Conservation (phyloP, 2,113 vertebrate species). For the Gymnorhina tibicen region DNA sequence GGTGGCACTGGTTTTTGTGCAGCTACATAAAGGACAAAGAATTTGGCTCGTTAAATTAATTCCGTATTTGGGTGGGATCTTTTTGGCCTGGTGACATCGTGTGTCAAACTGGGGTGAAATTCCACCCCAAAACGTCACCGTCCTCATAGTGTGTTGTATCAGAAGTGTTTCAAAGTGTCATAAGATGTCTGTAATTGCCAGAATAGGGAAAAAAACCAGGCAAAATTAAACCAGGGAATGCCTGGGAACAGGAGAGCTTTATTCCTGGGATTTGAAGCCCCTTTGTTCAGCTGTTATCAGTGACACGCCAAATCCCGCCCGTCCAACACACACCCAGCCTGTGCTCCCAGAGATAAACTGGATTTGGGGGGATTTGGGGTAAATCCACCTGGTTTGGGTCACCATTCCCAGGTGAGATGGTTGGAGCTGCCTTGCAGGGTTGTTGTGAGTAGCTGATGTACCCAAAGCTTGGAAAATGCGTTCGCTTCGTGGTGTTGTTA, state of each 20-base stretch:
- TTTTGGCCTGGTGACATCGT: accelerated
- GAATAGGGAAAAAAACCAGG: not conserved
- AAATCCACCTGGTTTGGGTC: not conserved
- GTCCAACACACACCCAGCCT: accelerated
- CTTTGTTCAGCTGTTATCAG: not conserved
- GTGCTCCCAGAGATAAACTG: not conserved
- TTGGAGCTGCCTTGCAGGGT: not conserved
- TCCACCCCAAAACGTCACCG: not conserved
- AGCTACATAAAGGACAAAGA: not conserved
- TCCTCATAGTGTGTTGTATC: accelerated
- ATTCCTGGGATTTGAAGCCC: not conserved
- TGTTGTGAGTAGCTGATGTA: accelerated
- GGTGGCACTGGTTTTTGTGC: not conserved
- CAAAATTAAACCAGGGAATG: not conserved
- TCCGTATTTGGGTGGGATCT: not conserved
- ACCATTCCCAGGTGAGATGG: not conserved
- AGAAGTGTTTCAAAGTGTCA: not conserved
- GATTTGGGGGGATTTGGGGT: not conserved
- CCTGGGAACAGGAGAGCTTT: not conserved
- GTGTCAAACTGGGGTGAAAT: not conserved
- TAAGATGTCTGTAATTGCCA: accelerated
- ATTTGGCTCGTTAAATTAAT: not conserved
- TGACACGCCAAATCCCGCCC: not conserved
- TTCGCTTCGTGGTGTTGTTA: not conserved
- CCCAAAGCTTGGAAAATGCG: accelerated